Evolutionary conservation across 2,888 invertebrate genomes (phyloP).

Genomic region (Formica aserva): DNA sequence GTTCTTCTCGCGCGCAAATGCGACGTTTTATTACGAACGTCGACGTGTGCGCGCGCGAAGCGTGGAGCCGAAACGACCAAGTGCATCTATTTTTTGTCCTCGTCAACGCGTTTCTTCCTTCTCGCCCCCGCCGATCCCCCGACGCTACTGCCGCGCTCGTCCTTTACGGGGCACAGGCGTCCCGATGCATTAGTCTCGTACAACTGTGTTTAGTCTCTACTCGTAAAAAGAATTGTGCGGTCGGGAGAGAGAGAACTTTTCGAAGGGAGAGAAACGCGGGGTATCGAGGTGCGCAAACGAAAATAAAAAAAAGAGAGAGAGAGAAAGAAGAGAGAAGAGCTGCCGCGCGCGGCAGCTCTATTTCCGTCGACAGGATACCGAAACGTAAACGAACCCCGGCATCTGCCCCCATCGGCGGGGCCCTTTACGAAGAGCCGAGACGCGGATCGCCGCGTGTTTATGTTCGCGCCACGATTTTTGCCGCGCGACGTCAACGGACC

Average conservation of each 20-base stretch:
- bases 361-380: conserved; percentile 71
- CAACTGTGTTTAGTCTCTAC: conserved; percentile 63
- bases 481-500: conserved; percentile 36
- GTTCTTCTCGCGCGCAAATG: conserved; percentile 44
- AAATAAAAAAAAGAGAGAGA: conserved; percentile 31
- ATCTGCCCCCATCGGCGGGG: conserved; percentile 54
- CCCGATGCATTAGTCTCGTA: conserved; percentile 59
- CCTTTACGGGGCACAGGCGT: conserved; percentile 49
- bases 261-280: conserved; percentile 20
- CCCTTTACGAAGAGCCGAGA: conserved; percentile 56
- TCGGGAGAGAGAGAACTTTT: conserved; percentile 42
- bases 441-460: conserved; percentile 64
- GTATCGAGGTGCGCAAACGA: conserved; percentile 47
- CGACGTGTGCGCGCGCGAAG: conserved; percentile 41
- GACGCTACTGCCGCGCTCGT: conserved; percentile 22
- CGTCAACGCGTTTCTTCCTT: conserved; percentile 46
- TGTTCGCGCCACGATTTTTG: conserved; percentile 52
- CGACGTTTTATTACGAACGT: conserved; percentile 56
- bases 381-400: conserved; percentile 67
- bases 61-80: conserved; percentile 47
- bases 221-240: conserved; percentile 55
- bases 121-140: conserved; percentile 17
- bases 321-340: conserved; percentile 10
- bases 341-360: conserved; percentile 50
- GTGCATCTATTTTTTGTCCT: conserved; percentile 54